Conservation (phyloP, 92 coral and sea anemone genomes). For the Micromussa lordhowensis region DNA sequence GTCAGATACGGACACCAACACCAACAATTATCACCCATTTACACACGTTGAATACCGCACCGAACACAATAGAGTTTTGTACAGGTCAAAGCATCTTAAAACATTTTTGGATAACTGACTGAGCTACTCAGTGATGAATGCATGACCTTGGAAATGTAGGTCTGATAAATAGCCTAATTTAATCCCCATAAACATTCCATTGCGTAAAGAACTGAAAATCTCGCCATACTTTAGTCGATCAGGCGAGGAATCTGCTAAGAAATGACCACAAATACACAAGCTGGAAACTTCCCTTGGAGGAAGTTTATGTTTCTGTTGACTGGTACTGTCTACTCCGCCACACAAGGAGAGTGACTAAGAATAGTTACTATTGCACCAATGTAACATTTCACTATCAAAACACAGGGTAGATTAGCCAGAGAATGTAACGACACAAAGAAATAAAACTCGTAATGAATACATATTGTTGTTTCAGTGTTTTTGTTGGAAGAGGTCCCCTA, state of each 20-base stretch:
- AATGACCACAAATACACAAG: not conserved
- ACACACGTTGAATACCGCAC: not conserved
- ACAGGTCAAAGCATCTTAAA: constrained; percentile 13
- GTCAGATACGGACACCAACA: not conserved
- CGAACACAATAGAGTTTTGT: constrained; percentile 6
- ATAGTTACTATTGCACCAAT: not conserved
- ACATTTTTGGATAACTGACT: constrained; percentile 16
- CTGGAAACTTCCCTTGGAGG: not conserved
- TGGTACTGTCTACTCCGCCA: not conserved
- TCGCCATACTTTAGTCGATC: not conserved
- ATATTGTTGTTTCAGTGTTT: not conserved
- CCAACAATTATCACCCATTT: not conserved
- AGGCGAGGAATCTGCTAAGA: not conserved
- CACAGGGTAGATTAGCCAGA: not conserved
- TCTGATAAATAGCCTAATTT: constrained; percentile 29
- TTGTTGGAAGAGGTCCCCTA: not conserved
- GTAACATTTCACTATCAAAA: constrained; percentile 35
- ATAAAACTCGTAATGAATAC: not conserved
- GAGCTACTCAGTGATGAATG: not conserved
- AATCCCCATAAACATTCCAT: constrained; percentile 31
- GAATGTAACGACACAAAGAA: constrained; percentile 12
- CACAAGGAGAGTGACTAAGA: constrained; percentile 7
- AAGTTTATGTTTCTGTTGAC: not conserved
- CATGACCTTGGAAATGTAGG: constrained; percentile 21
- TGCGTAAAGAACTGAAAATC: not conserved